phyloP scores from a whole-genome alignment of 2,888 invertebrate genomes.

The Euplexia lucipara region DNA sequence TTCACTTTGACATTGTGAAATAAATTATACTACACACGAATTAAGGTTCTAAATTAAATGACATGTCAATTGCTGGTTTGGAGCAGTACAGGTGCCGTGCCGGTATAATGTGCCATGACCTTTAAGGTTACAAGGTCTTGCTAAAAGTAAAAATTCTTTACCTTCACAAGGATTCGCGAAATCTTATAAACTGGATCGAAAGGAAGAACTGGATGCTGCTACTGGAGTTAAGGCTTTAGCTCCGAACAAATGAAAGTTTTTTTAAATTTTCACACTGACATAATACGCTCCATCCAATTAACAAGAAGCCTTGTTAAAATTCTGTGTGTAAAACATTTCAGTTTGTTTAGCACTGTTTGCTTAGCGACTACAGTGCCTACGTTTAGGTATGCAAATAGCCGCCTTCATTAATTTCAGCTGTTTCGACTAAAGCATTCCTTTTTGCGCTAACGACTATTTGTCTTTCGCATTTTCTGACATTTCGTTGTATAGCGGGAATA shows the following conservation, averaged over 20 bases:
- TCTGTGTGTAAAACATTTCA: slow-evolving; percentile 39
- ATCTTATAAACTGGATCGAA: background rate
- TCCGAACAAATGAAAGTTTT: background rate
- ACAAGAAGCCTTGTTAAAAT: slow-evolving; percentile 40
- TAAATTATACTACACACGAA: too few species aligned
- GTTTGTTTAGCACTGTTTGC: slow-evolving; percentile 43
- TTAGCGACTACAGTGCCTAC: slow-evolving; percentile 39
- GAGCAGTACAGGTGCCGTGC: too few species aligned
- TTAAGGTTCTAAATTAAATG: too few species aligned
- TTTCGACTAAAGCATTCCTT: slow-evolving; percentile 36
- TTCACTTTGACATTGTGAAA: too few species aligned
- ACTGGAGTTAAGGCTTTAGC: background rate
- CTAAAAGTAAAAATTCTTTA: background rate
- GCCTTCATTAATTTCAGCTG: slow-evolving; percentile 38
- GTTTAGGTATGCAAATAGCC: slow-evolving; percentile 39
- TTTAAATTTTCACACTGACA: background rate
- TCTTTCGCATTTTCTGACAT: slow-evolving; percentile 1
- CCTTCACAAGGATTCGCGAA: too few species aligned
- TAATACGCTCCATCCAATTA: slow-evolving; percentile 20
- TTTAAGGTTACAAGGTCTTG: too few species aligned
- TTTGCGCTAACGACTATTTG: slow-evolving; percentile 26
- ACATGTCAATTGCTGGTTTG: too few species aligned
- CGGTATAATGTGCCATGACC: too few species aligned
- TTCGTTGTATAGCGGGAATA: background rate
- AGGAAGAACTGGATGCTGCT: background rate